These are phyloP conservation scores for Vesta saturnalis DNA, from an alignment of 2,888 invertebrate species.

Conservation along the genomic window DNA sequence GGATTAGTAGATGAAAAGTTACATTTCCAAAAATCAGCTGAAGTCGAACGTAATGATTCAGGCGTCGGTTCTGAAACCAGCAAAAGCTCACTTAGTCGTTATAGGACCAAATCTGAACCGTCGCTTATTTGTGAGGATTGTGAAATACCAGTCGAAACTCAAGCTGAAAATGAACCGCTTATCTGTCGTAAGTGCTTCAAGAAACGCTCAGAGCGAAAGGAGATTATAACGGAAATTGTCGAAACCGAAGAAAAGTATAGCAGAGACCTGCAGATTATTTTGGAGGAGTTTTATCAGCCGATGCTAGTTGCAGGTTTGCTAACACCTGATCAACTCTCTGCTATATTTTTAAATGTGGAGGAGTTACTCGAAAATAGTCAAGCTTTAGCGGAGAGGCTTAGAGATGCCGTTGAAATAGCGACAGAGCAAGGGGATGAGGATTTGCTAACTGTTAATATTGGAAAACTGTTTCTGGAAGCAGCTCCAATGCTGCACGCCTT, in stretches of 20 bases:
- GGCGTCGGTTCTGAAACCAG: slow-evolving; percentile 94
- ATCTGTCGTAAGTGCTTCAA: slow-evolving; percentile 90
- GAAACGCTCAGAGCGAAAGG: slow-evolving; percentile 88
- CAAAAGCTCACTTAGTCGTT: slow-evolving; percentile 82
- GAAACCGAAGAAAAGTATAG: slow-evolving; percentile 97
- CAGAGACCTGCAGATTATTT: slow-evolving; percentile 88
- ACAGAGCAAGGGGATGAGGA: slow-evolving; percentile 85
- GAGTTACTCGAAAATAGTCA: slow-evolving; percentile 90
- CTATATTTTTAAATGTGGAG: slow-evolving; percentile 93
- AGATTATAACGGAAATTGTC: slow-evolving; percentile 94
- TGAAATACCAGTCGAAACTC: slow-evolving; percentile 81
- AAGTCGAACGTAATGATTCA: slow-evolving; percentile 91
- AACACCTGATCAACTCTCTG: slow-evolving; percentile 89
- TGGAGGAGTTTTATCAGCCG: slow-evolving; percentile 93
- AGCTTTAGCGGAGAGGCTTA: slow-evolving; percentile 84
- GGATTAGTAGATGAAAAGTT: slow-evolving; percentile 67
- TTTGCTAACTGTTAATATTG: slow-evolving; percentile 88
- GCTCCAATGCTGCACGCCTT: slow-evolving; percentile 94
- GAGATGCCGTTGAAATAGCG: slow-evolving; percentile 88
- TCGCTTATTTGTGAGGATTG: slow-evolving; percentile 80
- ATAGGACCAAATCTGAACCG: slow-evolving; percentile 70
- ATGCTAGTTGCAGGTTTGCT: slow-evolving; percentile 92
- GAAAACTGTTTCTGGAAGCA: slow-evolving; percentile 89
- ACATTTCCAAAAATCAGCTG: slow-evolving; percentile 71
- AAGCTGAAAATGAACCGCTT: slow-evolving; percentile 79